Base-by-base conservation (phyloP, 2,888 invertebrate genomes). In the Aphidius colemani region DNA sequence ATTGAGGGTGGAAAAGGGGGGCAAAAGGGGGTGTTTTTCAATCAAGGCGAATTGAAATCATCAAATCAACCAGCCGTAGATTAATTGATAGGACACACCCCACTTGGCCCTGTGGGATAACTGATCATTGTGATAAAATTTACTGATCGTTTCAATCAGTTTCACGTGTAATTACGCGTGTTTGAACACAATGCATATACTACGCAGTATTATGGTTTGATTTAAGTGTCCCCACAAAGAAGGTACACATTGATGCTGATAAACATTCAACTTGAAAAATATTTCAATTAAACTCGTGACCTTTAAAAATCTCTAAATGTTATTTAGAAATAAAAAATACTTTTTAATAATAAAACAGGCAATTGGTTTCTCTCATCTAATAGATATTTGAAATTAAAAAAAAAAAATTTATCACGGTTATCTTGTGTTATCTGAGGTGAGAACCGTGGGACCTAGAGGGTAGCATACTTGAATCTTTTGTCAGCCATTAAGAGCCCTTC, bases 121-220 rank as follows among this genome's bases (percentile, higher is more conserved):
- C 74, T 60, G 81, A 80, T 80, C 75, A 66, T 58, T 51, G 67
- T 71, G 80, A 80, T 80, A 81, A 72, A 70, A 68, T 59, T 60
- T 65, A 69, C 30, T 5, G 70, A 74, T 75, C 72, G 77, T 78
- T 79, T 74, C 69, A 81, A 81, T 81, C 81, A 78, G 74, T 79
- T 81, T 80, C 73, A 71, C 77, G 74, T 79, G 80, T 79, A 81
- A 81, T 81, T 81, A 79, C 79, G 77, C 78, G 75, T 80, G 80
- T 79, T 77, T 76, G 75, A 74, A 76, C 70, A 78, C 76, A 75
- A 66, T 59, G 63, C 63, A 66, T 66, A 3, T 4, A 30, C 13
- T 30, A 30, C 5, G 5, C 5, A 30, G 66, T 67, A 68, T 71
- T 69, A 72, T 66, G 65, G 63, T 63, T 66, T 69, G 67, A 67